Percentiles rank a stretch among this genome's conserved stretches.
Conservation (phyloP, 2,888 invertebrate species). For the Pachycephus smyrnensis region DNA sequence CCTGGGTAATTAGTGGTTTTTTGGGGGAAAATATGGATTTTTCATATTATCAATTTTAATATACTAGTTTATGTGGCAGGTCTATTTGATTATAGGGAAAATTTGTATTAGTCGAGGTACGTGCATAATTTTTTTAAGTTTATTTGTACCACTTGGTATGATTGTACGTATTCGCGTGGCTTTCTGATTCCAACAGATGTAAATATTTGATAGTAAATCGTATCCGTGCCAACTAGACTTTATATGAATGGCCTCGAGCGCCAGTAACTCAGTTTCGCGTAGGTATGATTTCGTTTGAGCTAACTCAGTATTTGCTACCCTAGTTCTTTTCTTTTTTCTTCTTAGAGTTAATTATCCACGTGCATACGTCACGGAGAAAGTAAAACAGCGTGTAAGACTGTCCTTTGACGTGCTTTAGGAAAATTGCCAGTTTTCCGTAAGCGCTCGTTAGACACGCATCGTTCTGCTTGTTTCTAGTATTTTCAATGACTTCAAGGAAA, state of each 20-base stretch:
- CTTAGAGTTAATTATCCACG: neutral
- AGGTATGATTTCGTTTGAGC: neutral
- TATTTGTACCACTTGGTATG: too few species aligned
- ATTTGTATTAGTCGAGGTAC: too few species aligned
- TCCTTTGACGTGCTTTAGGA: neutral
- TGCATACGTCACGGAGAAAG: neutral
- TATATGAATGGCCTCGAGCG: neutral
- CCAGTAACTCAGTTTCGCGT: neutral
- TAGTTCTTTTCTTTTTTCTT: neutral
- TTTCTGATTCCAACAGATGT: neutral
- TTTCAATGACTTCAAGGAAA: neutral
- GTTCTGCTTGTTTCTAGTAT: neutral
- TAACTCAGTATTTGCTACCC: neutral
- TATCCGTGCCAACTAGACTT: neutral
- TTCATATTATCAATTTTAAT: too few species aligned
- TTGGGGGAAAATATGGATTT: too few species aligned
- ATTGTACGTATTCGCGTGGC: neutral
- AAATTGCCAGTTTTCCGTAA: neutral
- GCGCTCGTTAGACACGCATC: neutral
- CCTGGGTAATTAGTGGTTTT: too few species aligned
- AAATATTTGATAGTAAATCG: neutral
- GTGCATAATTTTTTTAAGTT: too few species aligned
- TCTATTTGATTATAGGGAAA: too few species aligned
- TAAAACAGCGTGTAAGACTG: neutral
- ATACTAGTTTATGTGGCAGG: too few species aligned